Base-by-base conservation (phyloP, 1,140 invertebrate species). In the Chironomus tepperi region DNA sequence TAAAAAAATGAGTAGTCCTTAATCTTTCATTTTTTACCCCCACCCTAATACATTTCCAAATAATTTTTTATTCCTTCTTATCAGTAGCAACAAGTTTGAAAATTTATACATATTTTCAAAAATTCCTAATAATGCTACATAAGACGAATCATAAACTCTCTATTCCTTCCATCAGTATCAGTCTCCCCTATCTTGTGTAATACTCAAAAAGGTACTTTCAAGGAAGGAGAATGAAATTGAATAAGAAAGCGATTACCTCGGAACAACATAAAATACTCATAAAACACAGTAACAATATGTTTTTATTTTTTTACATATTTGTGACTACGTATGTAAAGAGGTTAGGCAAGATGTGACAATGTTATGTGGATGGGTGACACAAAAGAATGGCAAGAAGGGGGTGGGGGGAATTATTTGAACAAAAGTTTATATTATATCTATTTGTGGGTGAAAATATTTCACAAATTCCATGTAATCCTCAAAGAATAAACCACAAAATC, bases 381-480 rank as follows among this genome's bases (percentile, higher is more conserved):
- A 34, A 34, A n/a, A n/a, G n/a, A n/a, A n/a, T n/a, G n/a, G n/a
- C n/a, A n/a, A n/a, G 47, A 57, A 57, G 24, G 12, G 12, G n/a
- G n/a, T 12, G 47, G 15, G 15, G 47, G n/a, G 15, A 34, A 57
- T 57, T 57, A 57, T 57, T n/a, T 57, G 47, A n/a, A n/a, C n/a
- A 57, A 57, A 57, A 57, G 47, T 57, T 57, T 57, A 57, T 57
- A 57, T 57, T 57, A 34, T 34, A 34, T 34, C 24, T 34, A 34
- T 34, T 57, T 57, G 47, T 57, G 47, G 47, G 47, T 57, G 47
- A 57, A 57, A 73, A 73, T 43, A 43, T 42, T 73, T 73, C 24
- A 42, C 34, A 73, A 73, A 34, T 73, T 42, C 34, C 24, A 16
- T 73, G 73, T 73, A 21, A 19, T 19, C 24, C 24, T 19, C 67